Evolutionary conservation across 2,113 vertebrate genomes (phyloP).

Genomic region (Atrichornis clamosus): DNA sequence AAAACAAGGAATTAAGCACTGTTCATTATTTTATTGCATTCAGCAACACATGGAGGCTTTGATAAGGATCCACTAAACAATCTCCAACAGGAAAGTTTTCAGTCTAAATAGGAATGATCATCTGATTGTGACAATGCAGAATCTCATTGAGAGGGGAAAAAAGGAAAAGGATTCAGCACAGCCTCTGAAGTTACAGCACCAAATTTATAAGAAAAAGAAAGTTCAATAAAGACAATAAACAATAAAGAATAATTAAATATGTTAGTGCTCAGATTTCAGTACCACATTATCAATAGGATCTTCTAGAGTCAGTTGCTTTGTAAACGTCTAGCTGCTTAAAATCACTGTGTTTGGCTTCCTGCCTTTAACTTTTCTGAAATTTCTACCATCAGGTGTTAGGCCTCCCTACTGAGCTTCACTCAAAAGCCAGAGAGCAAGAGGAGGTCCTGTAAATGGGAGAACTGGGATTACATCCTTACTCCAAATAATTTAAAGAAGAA

Average conservation of each 20-base stretch:
- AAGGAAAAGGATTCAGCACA: neutral
- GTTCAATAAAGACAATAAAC: too few relatives aligned
- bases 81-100: neutral
- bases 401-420: neutral
- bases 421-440: neutral
- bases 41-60: neutral
- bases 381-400: neutral
- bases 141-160: neutral
- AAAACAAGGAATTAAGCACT: neutral
- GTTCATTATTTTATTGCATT: neutral
- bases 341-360: neutral
- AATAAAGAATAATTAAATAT: too few relatives aligned
- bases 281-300: neutral
- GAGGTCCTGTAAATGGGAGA: neutral
- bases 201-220: neutral
- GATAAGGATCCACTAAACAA: neutral
- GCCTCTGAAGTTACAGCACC: neutral
- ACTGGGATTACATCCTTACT: neutral
- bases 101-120: neutral
- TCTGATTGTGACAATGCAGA: neutral
- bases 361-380: neutral
- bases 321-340: neutral
- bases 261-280: neutral
- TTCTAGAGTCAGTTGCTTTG: neutral
- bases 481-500: neutral